Evolutionary conservation across 2,888 invertebrate species (phyloP), one percentile per base, ranked within the genome.

Genomic region (Tanypteryx hageni): DNA sequence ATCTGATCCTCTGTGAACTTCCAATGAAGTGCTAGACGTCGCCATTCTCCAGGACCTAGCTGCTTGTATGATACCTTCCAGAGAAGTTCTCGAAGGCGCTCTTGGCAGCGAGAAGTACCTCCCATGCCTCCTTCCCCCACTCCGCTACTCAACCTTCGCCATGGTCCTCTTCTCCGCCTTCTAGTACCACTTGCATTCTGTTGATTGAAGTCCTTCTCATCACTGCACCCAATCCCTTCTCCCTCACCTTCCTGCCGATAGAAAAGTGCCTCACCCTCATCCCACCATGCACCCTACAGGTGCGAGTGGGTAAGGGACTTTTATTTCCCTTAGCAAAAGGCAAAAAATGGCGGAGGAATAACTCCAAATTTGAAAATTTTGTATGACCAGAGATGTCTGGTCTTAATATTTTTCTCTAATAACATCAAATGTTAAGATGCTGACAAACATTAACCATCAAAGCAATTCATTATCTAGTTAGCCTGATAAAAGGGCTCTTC

Each of bases 1-100:
- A 97, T 96, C 94, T 97, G 97, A 92, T 97, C 97, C 85, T 96
- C 96, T 0, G 96, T 97, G 94, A 97, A 97, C 59, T 96, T 96
- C 97, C 97, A 97, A 93, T 97, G 96, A 58, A 95, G 95, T 0
- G 97, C 97, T 76, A 97, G 94, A 93, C 96, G 95, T 94, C 97
- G 97, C 97, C 97, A 97, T 94, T 97, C 97, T 0, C 95, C 96
- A 0, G 96, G 95, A 16, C 95, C 95, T 85, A 97, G 94, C 93
- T 97, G 96, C 95, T 96, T 95, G 95, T 97, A 95, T 93, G 97
- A 94, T 14, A 92, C 94, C 93, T 96, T 96, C 95, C 95, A 96
- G 13, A 96, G 94, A 92, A 96, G 94, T 85, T 95, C 95, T 92
- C 95, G 95, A 64, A 96, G 94, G 56, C 95, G 94, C 93, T 96